phyloP scores from a whole-genome alignment of 2,888 invertebrate species.

The Eurytoma californica region DNA sequence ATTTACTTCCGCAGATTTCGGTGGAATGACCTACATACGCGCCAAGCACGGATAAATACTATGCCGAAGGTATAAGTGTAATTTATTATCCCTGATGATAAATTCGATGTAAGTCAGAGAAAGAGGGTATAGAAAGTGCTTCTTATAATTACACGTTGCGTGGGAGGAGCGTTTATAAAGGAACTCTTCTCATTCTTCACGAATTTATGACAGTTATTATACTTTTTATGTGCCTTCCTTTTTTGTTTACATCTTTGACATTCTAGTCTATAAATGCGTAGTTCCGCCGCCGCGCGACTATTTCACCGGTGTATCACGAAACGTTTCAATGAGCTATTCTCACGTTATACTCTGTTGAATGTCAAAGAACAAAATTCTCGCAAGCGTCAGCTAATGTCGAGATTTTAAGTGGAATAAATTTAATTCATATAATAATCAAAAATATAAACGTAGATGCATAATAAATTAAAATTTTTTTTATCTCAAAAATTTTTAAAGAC shows the following conservation, averaged over 20 bases:
- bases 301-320: too few species aligned
- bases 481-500: too few species aligned
- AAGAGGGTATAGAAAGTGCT: conserved; percentile 37
- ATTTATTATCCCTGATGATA: conserved; percentile 26
- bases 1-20: background rate
- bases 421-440: too few species aligned
- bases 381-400: too few species aligned
- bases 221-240: conserved; percentile 14
- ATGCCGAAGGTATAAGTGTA: background rate
- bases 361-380: too few species aligned
- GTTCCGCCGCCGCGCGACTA: background rate
- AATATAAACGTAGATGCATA: too few species aligned
- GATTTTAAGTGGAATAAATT: too few species aligned
- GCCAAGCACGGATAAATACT: background rate
- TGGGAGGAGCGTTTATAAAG: conserved; percentile 13
- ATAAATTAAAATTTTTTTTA: too few species aligned
- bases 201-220: background rate
- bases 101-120: conserved; percentile 19
- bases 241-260: conserved; percentile 21
- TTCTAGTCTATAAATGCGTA: conserved; percentile 4
- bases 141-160: conserved; percentile 29
- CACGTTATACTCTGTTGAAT: too few species aligned
- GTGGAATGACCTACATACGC: conserved; percentile 18
- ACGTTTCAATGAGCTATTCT: too few species aligned
- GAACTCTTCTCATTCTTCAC: conserved; percentile 13